A percentile compares a stretch with the other conserved stretches of the same genome.
phyloP scores from a whole-genome alignment of 2,113 vertebrate species.

The Saimiri boliviensis region DNA sequence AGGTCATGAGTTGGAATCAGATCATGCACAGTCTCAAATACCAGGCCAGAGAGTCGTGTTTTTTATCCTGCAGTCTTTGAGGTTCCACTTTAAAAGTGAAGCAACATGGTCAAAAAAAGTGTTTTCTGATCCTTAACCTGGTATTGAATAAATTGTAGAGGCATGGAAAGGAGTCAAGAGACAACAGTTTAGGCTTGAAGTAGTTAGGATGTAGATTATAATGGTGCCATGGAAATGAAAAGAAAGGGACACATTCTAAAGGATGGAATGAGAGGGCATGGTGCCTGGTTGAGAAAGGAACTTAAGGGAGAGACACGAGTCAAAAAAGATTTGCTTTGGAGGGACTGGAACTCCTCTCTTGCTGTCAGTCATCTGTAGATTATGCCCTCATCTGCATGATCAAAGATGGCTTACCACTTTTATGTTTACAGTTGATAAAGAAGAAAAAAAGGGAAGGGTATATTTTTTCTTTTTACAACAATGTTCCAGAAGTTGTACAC shows the following conservation, averaged over 20 bases:
- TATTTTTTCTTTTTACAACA: not conserved
- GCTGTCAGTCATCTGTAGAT: not conserved
- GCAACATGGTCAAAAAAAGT: not conserved
- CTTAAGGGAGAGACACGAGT: not conserved
- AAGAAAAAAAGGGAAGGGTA: not conserved
- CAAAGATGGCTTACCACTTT: not conserved
- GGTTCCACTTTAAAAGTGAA: not conserved
- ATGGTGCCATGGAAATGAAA: not conserved
- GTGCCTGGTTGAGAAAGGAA: not conserved
- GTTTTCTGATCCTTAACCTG: not conserved
- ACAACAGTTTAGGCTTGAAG: not conserved
- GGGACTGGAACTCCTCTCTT: not conserved
- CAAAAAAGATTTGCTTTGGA: not conserved
- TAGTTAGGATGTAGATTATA: not conserved
- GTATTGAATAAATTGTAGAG: not conserved
- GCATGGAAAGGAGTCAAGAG: not conserved
- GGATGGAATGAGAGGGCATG: not conserved
- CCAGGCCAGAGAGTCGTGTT: not conserved
- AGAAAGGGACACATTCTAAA: not conserved
- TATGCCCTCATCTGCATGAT: not conserved
- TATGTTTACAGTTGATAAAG: not conserved
- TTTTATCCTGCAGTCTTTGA: not conserved
- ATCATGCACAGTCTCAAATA: not conserved
- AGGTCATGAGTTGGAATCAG: not conserved
- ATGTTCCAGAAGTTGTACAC: not conserved